These are phyloP conservation scores for Danionella cerebrum DNA, from an alignment of 2,113 vertebrate species.

Conservation along the genomic window DNA sequence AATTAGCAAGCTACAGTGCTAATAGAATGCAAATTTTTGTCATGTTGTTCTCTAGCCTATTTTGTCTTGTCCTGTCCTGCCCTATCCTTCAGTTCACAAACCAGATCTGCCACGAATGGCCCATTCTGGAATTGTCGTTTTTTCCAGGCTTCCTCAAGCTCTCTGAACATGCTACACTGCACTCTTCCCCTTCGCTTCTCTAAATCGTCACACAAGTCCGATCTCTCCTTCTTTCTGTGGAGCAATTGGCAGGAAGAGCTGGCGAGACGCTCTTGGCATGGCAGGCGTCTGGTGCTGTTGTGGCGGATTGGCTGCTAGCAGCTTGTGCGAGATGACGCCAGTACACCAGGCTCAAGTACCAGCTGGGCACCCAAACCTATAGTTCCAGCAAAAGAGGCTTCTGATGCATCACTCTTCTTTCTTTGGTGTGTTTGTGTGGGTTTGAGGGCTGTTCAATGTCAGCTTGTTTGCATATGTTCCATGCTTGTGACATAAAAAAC, in stretches of 20 bases:
- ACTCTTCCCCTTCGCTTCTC: slow-evolving; percentile 17
- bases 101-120: not conserved
- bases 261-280: slow-evolving; percentile 39
- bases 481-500: slow-evolving; percentile 42
- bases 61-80: too few species aligned
- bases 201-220: slow-evolving; percentile 12
- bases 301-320: slow-evolving; percentile 48
- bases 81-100: not conserved
- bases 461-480: slow-evolving; percentile 38
- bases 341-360: slow-evolving; percentile 53
- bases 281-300: slow-evolving; percentile 48
- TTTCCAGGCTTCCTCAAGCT: not conserved
- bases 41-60: too few species aligned
- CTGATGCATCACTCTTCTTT: slow-evolving; percentile 1
- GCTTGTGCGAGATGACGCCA: slow-evolving; percentile 25
- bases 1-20: too few species aligned
- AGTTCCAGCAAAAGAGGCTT: slow-evolving; percentile 1
- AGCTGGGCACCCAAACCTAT: slow-evolving; percentile 53
- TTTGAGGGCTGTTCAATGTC: slow-evolving; percentile 7
- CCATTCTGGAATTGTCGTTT: too few species aligned
- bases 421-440: slow-evolving; percentile 26
- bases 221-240: slow-evolving; percentile 14
- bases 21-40: too few species aligned
- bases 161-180: not conserved
- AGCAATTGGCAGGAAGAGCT: slow-evolving; percentile 50